A percentile compares a stretch with the other conserved stretches of the same genome.
Evolutionary conservation across 1,140 invertebrate species (phyloP).

Genomic region (Atta texana): DNA sequence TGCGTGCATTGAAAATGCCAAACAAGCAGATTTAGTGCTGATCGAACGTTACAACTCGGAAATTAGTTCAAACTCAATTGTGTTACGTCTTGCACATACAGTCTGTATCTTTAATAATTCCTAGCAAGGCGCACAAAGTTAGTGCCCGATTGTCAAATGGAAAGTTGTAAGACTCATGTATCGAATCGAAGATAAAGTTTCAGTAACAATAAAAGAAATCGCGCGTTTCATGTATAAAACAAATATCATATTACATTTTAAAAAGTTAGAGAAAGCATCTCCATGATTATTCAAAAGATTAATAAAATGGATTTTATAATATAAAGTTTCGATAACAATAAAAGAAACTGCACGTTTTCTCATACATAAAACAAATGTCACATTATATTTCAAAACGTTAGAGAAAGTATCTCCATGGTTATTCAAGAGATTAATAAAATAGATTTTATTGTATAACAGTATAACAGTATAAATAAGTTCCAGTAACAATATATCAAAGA

Average conservation of each 20-base stretch:
- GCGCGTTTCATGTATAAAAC: not conserved
- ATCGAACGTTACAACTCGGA: conserved; percentile 24
- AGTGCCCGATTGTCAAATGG: not conserved
- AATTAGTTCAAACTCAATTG: conserved; percentile 39
- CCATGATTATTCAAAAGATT: not conserved
- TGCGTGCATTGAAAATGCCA: conserved; percentile 43
- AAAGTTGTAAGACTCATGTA: not conserved
- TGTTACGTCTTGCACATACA: conserved; percentile 7
- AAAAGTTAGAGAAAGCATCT: not conserved
- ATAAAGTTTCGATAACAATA: not conserved
- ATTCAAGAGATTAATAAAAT: not conserved
- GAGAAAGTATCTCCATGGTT: not conserved
- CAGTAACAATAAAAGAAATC: not conserved
- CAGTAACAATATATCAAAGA: not conserved
- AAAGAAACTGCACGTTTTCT: too few species aligned
- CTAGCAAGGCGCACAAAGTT: not conserved
- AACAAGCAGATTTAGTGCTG: conserved; percentile 47
- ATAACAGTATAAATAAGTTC: too few species aligned
- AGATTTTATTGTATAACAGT: too few species aligned
- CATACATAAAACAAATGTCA: not conserved
- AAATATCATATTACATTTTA: too few species aligned
- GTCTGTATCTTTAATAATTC: conserved; percentile 31
- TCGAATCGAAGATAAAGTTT: not conserved
- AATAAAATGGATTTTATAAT: not conserved
- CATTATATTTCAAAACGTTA: not conserved